These are phyloP conservation scores for Dasysyrphus albostriatus DNA, from an alignment of 2,888 invertebrate genomes.

Conservation along the genomic window DNA sequence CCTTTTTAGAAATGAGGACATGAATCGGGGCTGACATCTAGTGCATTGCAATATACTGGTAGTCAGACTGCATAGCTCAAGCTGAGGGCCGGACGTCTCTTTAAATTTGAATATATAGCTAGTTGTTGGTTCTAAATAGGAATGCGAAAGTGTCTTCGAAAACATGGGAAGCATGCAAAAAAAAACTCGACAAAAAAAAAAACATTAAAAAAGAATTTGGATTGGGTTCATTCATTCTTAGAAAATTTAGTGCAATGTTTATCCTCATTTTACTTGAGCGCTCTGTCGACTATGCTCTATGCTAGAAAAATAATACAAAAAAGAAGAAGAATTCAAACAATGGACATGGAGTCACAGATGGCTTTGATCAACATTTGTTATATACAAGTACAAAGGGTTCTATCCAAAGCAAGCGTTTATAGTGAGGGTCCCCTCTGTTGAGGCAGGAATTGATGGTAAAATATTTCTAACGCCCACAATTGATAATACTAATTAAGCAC, in stretches of 20 bases:
- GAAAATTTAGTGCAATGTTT: neutral
- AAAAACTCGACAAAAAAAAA: neutral
- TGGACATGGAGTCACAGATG: conserved; percentile 43
- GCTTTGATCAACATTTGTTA: conserved; percentile 23
- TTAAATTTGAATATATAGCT: conserved; percentile 40
- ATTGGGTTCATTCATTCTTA: conserved; percentile 43
- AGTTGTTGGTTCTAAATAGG: conserved; percentile 24
- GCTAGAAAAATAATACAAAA: neutral
- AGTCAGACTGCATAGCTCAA: conserved; percentile 6
- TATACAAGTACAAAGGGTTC: conserved; percentile 1
- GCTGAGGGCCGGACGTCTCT: conserved; percentile 9
- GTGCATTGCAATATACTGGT: conserved; percentile 31
- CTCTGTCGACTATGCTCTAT: neutral
- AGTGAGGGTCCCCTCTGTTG: conserved; percentile 25
- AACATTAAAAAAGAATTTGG: conserved; percentile 1
- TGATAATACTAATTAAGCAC: conserved; percentile 66
- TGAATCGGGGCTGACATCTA: conserved; percentile 48
- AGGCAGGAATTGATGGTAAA: conserved; percentile 15
- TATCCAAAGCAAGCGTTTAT: conserved; percentile 4
- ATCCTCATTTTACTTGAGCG: neutral
- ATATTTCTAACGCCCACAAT: conserved; percentile 67
- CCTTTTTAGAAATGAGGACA: conserved; percentile 58
- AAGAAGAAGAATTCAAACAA: conserved; percentile 22
- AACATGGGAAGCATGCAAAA: conserved; percentile 16
- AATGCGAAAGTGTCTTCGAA: conserved; percentile 27